Evolutionary conservation across 2,888 invertebrate species (phyloP), one percentile per base, ranked within the genome.

Genomic region (Archaeoteleia sp.): DNA sequence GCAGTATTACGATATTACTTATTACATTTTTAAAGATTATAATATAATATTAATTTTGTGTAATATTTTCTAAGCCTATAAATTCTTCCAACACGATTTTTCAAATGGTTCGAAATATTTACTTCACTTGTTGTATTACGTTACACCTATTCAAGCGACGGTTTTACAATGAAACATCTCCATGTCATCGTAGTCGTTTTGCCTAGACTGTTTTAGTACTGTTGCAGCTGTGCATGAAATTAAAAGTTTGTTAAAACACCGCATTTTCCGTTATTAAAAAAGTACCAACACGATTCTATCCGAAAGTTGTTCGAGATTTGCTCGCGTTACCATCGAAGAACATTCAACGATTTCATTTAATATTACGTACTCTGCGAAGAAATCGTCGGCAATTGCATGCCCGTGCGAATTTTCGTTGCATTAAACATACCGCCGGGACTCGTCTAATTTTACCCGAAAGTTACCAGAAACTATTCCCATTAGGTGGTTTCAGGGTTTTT

Each of bases 401-500:
- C 66, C 39, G 10, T 29, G 40, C 43, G 65, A 65, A 69, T 68
- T 69, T 67, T 61, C 54, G 67, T 73, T 69, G 66, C 70, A 68
- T 74, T 74, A 70, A 73, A 67, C 70, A 67, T 70, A 32, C 55
- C 53, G 34, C 51, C 7, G 39, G 49, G 32, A 53, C 67, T 45
- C 72, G 73, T 75, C 72, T 77, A 77, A 78, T 77, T 77, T 75
- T 40, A 45, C 73, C 71, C 63, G 68, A 49, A 65, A 65, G 45
- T 65, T 75, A 54, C 54, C 57, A 34, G 62, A 65, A 78, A 79
- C 77, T 78, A 80, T 79, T 80, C 77, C 77, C 78, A 80, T 79
- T 80, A 79, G 74, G 72, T 77, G 75, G 79, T 76, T 76, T 73
- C 73, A 58, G 49, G 58, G 67, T 72, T 74, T 78, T 78, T 79